phyloP scores from a whole-genome alignment of 2,797 vertebrate genomes.

The Choloepus didactylus region DNA sequence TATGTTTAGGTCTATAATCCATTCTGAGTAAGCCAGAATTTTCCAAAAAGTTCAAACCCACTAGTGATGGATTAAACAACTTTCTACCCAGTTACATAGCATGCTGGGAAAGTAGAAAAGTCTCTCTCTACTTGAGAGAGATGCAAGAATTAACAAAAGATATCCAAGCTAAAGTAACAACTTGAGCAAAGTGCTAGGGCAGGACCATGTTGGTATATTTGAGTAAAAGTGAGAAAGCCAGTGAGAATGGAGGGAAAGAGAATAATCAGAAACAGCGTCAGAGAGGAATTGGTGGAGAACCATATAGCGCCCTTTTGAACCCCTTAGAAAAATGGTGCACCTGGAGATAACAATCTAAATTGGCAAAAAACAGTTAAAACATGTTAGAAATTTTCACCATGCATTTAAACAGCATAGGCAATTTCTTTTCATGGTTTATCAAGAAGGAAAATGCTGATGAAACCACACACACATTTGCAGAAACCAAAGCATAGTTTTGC shows the following conservation, averaged over 20 bases:
- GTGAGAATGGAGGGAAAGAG: not conserved
- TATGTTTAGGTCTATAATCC: not conserved
- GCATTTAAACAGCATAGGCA: not conserved
- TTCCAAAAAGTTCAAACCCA: not conserved
- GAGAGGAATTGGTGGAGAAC: not conserved
- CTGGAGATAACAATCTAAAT: not conserved
- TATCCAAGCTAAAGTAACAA: not conserved
- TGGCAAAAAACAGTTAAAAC: not conserved
- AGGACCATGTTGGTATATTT: not conserved
- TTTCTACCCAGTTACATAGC: not conserved
- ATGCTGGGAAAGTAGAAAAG: not conserved
- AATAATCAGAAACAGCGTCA: not conserved
- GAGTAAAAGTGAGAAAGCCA: not conserved
- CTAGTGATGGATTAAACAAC: constrained; percentile 15
- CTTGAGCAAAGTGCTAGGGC: not conserved
- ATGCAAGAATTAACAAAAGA: not conserved
- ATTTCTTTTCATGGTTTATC: constrained; percentile 56
- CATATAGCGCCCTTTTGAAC: not conserved
- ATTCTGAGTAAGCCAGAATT: not conserved
- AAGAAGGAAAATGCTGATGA: constrained; percentile 45
- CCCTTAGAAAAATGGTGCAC: not conserved
- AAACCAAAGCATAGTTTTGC: constrained; percentile 37
- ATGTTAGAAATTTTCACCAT: not conserved
- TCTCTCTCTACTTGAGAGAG: not conserved
- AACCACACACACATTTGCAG: constrained; percentile 22